Conservation (phyloP, 2,797 vertebrate species). For the Phrynocephalus vlangalii region DNA sequence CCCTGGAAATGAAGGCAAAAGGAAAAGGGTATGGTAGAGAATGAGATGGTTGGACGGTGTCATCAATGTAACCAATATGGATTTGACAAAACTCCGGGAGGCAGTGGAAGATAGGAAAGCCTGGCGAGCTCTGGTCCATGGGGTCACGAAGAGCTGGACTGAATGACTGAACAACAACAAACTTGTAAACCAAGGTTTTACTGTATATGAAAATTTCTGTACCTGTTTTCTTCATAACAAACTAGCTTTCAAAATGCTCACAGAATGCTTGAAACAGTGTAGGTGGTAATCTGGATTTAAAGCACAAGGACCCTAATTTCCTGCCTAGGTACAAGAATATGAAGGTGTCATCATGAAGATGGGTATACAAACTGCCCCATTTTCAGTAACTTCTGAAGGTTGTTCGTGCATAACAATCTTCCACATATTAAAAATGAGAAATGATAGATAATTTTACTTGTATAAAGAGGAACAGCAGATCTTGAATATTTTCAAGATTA, state of each 20-base stretch:
- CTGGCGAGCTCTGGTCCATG: too few species aligned
- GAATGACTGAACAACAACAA: too few species aligned
- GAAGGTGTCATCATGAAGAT: too few species aligned
- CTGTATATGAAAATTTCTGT: background rate
- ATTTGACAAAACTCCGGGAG: too few species aligned
- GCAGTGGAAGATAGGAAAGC: too few species aligned
- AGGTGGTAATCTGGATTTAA: background rate
- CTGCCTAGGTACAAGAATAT: background rate
- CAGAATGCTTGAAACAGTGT: background rate
- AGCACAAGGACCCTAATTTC: background rate
- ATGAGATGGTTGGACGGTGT: too few species aligned
- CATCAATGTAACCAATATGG: too few species aligned
- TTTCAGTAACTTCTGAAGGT: background rate
- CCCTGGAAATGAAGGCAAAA: too few species aligned
- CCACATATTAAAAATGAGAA: background rate
- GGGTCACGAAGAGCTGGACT: too few species aligned
- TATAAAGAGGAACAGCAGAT: background rate
- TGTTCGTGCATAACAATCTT: background rate
- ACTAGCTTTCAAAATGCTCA: background rate
- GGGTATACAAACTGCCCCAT: background rate
- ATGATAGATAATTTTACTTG: background rate
- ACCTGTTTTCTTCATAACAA: too few species aligned
- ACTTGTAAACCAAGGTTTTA: too few species aligned
- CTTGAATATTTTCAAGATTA: background rate
- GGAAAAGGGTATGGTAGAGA: too few species aligned